Evolutionary conservation across 2,113 vertebrate species (phyloP).

Genomic region (Fregetta grallaria): DNA sequence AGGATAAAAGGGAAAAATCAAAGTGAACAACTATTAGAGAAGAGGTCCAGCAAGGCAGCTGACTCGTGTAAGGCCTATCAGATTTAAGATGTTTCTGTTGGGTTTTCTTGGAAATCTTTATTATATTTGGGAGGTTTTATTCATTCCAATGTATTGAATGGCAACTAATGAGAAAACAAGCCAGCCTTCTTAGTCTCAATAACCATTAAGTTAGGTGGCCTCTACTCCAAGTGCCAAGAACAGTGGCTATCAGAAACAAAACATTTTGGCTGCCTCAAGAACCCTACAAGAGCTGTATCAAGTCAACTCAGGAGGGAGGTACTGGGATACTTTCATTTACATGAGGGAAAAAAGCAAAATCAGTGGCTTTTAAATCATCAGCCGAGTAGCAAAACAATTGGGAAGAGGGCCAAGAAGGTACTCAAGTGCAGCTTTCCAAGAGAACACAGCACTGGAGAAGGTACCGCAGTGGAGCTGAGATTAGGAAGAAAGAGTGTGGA

Average conservation of each 20-base stretch:
- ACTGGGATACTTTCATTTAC: background rate
- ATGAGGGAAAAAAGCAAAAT: background rate
- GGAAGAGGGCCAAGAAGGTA: background rate
- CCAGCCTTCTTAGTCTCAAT: background rate
- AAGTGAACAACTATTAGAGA: background rate
- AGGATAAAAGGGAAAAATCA: background rate
- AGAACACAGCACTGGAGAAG: background rate
- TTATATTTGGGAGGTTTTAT: background rate
- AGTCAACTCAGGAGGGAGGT: background rate
- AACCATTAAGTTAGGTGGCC: background rate
- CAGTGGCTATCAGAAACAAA: background rate
- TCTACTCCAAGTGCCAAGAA: background rate
- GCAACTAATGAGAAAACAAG: background rate
- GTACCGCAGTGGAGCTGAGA: background rate
- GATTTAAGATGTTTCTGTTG: background rate
- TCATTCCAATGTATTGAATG: background rate
- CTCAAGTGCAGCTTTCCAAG: background rate
- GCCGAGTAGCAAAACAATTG: background rate
- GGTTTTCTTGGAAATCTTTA: background rate
- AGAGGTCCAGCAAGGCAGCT: background rate
- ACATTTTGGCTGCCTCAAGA: background rate
- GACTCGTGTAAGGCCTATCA: background rate
- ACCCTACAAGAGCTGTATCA: background rate
- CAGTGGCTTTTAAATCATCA: background rate
- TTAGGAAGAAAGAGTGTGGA: background rate